These are phyloP conservation scores for Zophobas morio DNA, from an alignment of 1,140 invertebrate species.

Conservation along the genomic window DNA sequence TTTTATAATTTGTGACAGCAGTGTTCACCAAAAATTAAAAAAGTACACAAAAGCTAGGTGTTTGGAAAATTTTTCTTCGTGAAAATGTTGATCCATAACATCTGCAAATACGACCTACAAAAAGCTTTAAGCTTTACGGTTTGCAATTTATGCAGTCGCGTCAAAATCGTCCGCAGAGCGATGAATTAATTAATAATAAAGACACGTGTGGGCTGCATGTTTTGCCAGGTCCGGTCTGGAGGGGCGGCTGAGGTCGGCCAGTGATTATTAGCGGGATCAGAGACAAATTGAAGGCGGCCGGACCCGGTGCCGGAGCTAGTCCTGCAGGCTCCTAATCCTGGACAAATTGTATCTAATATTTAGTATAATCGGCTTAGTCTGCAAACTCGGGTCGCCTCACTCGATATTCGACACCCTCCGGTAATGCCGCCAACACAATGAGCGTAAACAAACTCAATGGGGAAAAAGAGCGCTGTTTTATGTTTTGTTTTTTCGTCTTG, in stretches of 20 bases:
- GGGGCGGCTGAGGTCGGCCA: constrained; percentile 30
- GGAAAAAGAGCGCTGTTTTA: background rate
- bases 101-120: too few relatives aligned
- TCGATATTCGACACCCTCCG: constrained; percentile 33
- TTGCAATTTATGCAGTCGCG: background rate
- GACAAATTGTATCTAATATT: constrained; percentile 66
- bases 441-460: constrained; percentile 4
- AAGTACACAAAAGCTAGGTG: too few relatives aligned
- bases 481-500: constrained; percentile 12
- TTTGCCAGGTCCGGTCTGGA: constrained; percentile 5
- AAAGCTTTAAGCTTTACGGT: too few relatives aligned
- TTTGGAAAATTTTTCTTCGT: too few relatives aligned
- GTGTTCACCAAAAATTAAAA: too few relatives aligned
- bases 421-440: background rate
- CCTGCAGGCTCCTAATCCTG: constrained; percentile 59
- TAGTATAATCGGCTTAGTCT: constrained; percentile 64
- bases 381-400: constrained; percentile 19
- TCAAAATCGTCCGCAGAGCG: constrained; percentile 26
- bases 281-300: constrained; percentile 59
- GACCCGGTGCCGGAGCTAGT: constrained; percentile 51
- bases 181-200: constrained; percentile 38
- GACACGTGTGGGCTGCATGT: constrained; percentile 24
- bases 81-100: too few relatives aligned
- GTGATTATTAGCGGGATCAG: constrained; percentile 62
- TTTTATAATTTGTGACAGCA: too few relatives aligned